phyloP scores from a whole-genome alignment of 2,113 vertebrate species.

The Strigops habroptila region DNA sequence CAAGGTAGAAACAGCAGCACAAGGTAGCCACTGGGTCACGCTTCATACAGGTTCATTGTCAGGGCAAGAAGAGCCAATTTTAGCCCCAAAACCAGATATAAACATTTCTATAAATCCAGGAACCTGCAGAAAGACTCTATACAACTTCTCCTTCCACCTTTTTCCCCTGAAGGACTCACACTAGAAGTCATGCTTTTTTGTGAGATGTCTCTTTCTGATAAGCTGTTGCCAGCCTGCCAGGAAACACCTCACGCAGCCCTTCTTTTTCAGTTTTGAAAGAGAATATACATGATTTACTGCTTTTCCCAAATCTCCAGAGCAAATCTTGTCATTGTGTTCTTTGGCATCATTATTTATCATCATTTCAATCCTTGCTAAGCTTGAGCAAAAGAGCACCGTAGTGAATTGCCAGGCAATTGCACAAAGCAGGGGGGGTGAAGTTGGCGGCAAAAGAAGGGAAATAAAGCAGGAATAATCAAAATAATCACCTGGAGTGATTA shows the following conservation, averaged over 20 bases:
- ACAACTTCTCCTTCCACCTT: not conserved
- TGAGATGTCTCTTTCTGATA: not conserved
- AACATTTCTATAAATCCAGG: not conserved
- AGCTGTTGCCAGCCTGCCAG: not conserved
- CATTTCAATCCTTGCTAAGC: not conserved
- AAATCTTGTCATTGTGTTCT: not conserved
- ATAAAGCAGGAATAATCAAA: not conserved
- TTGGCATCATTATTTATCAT: not conserved
- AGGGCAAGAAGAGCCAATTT: not conserved
- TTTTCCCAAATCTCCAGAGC: not conserved
- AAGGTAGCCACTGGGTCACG: rapidly evolving
- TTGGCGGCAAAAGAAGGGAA: not conserved
- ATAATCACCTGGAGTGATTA: not conserved
- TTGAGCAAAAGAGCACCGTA: not conserved
- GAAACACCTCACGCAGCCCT: not conserved
- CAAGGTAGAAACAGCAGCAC: rapidly evolving
- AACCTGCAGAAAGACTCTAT: not conserved
- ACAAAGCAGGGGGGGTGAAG: not conserved
- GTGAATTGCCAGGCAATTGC: not conserved
- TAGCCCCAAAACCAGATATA: not conserved
- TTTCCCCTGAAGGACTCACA: not conserved
- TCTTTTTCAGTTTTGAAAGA: not conserved
- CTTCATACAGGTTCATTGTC: no score
- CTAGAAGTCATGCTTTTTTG: not conserved
- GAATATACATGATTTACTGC: not conserved